These are phyloP conservation scores for Motacilla tschutschensis DNA, from an alignment of 2,113 vertebrate species.

Conservation along the genomic window DNA sequence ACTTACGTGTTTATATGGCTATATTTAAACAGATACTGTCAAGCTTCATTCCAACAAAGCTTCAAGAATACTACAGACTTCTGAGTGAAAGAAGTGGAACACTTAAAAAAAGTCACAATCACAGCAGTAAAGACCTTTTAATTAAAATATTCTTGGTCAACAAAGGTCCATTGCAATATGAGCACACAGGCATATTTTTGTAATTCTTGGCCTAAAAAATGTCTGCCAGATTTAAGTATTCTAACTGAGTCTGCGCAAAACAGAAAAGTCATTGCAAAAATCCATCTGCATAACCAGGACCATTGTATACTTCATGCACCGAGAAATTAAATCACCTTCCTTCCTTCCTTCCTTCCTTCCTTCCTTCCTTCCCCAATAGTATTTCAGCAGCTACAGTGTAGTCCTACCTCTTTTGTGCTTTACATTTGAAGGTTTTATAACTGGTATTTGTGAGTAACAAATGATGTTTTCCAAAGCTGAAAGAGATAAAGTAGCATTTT, in stretches of 20 bases:
- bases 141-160: slow-evolving; percentile 2
- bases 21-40: slow-evolving; percentile 59
- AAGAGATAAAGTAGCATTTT: background rate
- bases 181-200: background rate
- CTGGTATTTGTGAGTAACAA: background rate
- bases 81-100: background rate
- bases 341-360: background rate
- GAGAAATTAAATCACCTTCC: background rate
- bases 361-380: background rate
- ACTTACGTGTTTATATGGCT: slow-evolving; percentile 17
- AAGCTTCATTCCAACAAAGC: slow-evolving; percentile 9
- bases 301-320: background rate
- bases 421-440: background rate
- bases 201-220: background rate
- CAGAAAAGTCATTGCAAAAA: background rate
- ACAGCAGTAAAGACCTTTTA: background rate
- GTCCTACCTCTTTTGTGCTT: background rate
- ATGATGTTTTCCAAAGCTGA: background rate
- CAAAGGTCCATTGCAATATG: background rate
- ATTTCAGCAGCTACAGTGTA: background rate
- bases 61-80: slow-evolving; percentile 37
- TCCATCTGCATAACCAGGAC: background rate
- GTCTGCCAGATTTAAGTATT: background rate
- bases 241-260: background rate
- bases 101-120: background rate